phyloP scores from a whole-genome alignment of 2,888 invertebrate genomes.

The Drosophila atroscutellata region DNA sequence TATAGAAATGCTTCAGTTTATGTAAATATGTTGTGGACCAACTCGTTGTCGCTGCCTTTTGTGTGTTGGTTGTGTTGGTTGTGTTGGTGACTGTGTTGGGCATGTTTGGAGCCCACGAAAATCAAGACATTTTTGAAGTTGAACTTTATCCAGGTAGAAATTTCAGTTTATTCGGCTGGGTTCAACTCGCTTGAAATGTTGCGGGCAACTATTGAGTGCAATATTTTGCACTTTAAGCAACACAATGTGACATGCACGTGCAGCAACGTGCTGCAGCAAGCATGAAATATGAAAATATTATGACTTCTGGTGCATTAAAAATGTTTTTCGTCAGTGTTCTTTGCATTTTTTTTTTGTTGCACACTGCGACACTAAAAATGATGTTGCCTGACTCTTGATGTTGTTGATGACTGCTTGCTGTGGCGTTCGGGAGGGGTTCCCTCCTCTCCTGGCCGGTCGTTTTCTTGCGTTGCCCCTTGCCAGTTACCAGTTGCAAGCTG shows the following conservation, averaged over 20 bases:
- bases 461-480: conserved; percentile 17
- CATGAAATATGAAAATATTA: conserved; percentile 73
- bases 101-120: conserved; percentile 56
- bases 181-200: conserved; percentile 15
- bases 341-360: conserved; percentile 10
- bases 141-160: conserved; percentile 42
- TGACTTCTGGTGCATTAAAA: conserved; percentile 75
- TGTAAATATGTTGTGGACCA: conserved; percentile 64
- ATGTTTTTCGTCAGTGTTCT: conserved; percentile 46
- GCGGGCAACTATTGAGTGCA: conserved; percentile 42
- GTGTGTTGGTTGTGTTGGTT: conserved; percentile 19
- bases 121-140: conserved; percentile 67
- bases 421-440: conserved; percentile 32
- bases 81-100: conserved; percentile 53
- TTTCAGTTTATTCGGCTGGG: conserved; percentile 49
- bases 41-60: conserved; percentile 44
- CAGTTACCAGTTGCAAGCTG: conserved; percentile 29
- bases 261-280: conserved; percentile 34
- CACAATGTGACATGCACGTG: conserved; percentile 51
- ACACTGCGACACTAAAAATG: conserved; percentile 44
- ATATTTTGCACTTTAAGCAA: conserved; percentile 58
- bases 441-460: not conserved
- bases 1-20: conserved; percentile 59
- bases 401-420: conserved; percentile 55
- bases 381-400: conserved; percentile 47